phyloP scores from a whole-genome alignment of 2,113 vertebrate genomes.

The Corapipo altera region DNA sequence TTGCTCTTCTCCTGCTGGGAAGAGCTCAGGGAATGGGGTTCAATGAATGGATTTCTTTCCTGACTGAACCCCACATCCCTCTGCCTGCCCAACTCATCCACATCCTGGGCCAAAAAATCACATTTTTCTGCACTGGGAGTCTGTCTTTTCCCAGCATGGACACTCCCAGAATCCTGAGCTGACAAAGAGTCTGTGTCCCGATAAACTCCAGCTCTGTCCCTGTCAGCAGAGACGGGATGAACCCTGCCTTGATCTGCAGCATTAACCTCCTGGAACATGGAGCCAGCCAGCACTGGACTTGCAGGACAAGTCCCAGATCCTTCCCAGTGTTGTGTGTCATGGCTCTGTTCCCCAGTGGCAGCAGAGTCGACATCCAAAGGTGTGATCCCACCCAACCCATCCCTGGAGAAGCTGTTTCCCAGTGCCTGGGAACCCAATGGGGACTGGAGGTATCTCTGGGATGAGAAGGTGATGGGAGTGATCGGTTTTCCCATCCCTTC shows the following conservation, averaged over 20 bases:
- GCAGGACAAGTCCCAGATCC: background rate
- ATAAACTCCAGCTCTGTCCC: background rate
- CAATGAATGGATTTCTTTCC: background rate
- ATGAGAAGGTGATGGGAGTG: conserved; percentile 74
- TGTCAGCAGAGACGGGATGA: background rate
- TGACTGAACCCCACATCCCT: background rate
- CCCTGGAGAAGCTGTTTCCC: background rate
- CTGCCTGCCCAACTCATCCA: background rate
- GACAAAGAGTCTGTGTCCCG: conserved; percentile 9
- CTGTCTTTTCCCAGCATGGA: background rate
- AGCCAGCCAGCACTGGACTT: background rate
- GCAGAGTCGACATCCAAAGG: background rate
- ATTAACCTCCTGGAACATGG: background rate
- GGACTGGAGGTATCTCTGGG: conserved; percentile 61
- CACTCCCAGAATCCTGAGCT: background rate
- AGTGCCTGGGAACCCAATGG: background rate
- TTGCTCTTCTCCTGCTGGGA: background rate
- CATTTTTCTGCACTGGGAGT: background rate
- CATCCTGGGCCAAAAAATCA: background rate
- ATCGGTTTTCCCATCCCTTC: conserved; percentile 50
- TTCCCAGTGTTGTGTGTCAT: background rate
- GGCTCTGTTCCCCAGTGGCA: background rate
- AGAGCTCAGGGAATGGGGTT: background rate
- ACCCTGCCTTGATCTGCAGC: background rate
- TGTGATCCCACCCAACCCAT: background rate